Base-by-base conservation (phyloP, 2,797 vertebrate species). In the Artibeus jamaicensis region DNA sequence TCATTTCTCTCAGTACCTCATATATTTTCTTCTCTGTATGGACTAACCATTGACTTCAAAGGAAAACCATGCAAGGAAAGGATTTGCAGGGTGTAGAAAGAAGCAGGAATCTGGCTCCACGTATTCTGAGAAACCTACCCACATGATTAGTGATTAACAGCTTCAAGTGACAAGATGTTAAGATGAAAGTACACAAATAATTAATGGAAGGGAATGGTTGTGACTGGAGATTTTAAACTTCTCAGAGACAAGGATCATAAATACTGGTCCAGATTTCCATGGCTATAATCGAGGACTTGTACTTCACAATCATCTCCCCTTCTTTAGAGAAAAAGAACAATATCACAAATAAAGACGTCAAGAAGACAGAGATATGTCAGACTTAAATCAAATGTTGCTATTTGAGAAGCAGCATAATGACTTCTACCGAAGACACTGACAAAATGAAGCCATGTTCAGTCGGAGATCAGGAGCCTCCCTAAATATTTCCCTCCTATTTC, bases 1-100 rank as follows among this genome's bases (percentile, higher is more conserved):
- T 97, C 95, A 79, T 94, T 97, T 97, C 97, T 98, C 97, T 97
- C 97, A 97, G 53, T 97, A 98, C 97, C 97, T 98, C 97, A 98
- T 98, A 97, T 97, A 97, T 98, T 97, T 98, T 96, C 97, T 95
- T 95, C 87, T 95, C 71, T 93, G 91, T 94, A 85, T 95, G 95
- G 96, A 96, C 86, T 93, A 95, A 91, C 95, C 81, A 94, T 87
- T 95, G 89, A 98, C 97, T 97, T 98, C 97, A 97, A 97, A 97
- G 97, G 84, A 89, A 97, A 97, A 79, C 71, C 89, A 55, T 83
- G 89, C 89, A 92, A 97, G 89, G 91, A 88, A 96, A 96, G 97
- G 96, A 96, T 97, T 97, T 98, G 97, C 94, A 96, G 89, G 55
- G 97, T 97, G 94, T 97, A 65, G 96, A 97, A 96, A 97, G 96